Evolutionary conservation across 2,113 vertebrate genomes (phyloP), one percentile per base, ranked within the genome.

Genomic region (Saguinus midas): DNA sequence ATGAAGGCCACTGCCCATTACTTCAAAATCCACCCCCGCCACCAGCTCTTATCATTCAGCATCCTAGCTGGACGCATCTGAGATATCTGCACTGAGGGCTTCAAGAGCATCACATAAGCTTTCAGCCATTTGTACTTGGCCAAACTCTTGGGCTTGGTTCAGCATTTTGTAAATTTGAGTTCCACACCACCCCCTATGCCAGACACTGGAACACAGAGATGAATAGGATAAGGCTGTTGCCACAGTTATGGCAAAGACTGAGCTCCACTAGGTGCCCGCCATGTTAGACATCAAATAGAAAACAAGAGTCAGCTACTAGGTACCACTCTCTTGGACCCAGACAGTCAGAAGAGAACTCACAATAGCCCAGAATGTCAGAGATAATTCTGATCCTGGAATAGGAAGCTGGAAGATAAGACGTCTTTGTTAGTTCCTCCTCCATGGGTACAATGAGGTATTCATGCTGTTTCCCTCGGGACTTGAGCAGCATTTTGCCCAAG

Each of bases 361-460:
- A 0, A 23, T 13, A 58, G 75, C 84, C 55, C 88, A 81, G 96
- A 94, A 96, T 89, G 94, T 95, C 95, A 93, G 83, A 93, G 93
- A 96, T 96, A 92, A 96, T 94, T 90, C 94, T 90, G 35, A 80
- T 50, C 86, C 88, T 82, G 70, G 52, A 94, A 25, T 37, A 48
- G 79, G 14, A 55, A 70, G 73, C 86, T 84, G 82, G 82, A 86
- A 97, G 97, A 97, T 98, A 98, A 97, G 95, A 93, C 93, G 68
- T 94, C 96, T 98, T 98, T 98, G 98, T 98, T 93, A 64, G 58
- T 75, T 68, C 68, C 92, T 94, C 84, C 82, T 97, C 90, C 58
- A 1, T 61, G 96, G 97, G 88, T 29, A 98, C 97, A 98, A 97
- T 97, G 94, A 97, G 37, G 94, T 96, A 98, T 98, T 98, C 96